Evolutionary conservation across 2,113 vertebrate genomes (phyloP).

Genomic region (Anguilla rostrata): DNA sequence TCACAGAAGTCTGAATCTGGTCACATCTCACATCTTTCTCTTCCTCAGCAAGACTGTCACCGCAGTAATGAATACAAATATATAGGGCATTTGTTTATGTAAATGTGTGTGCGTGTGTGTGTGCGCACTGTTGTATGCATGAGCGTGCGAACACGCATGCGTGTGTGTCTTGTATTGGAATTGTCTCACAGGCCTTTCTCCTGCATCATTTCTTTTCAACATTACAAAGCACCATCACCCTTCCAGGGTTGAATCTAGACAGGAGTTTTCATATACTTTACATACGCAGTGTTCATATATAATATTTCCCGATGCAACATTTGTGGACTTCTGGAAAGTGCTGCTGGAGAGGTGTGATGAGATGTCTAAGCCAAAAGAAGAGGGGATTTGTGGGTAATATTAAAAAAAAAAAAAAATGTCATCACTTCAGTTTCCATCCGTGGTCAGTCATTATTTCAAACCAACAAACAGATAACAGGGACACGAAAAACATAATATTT

Average conservation of each 20-base stretch:
- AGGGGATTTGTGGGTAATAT: neutral
- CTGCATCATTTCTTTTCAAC: constrained; percentile 36
- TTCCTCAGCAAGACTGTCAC: constrained; percentile 46
- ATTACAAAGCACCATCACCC: constrained; percentile 31
- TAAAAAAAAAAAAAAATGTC: constrained; percentile 30
- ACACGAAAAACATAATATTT: constrained; percentile 61
- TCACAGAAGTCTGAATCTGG: constrained; percentile 48
- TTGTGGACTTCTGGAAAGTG: neutral
- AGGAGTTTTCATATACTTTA: constrained; percentile 18
- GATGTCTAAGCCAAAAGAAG: neutral
- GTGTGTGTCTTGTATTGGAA: too few relatives aligned
- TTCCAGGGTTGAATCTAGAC: constrained; percentile 27
- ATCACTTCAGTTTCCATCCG: constrained; percentile 42
- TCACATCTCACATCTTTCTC: constrained; percentile 50
- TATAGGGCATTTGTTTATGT: constrained; percentile 60
- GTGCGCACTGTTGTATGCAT: too few relatives aligned
- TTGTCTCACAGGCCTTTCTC: constrained; percentile 31
- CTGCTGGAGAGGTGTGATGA: neutral
- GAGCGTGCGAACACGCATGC: too few relatives aligned
- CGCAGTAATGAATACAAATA: constrained; percentile 58
- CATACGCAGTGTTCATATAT: neutral
- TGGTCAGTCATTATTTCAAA: constrained; percentile 45
- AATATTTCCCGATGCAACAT: neutral
- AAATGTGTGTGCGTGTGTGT: constrained; percentile 36
- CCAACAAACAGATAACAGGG: constrained; percentile 51